phyloP scores from a whole-genome alignment of 2,888 invertebrate genomes.

The Emmelina monodactyla region DNA sequence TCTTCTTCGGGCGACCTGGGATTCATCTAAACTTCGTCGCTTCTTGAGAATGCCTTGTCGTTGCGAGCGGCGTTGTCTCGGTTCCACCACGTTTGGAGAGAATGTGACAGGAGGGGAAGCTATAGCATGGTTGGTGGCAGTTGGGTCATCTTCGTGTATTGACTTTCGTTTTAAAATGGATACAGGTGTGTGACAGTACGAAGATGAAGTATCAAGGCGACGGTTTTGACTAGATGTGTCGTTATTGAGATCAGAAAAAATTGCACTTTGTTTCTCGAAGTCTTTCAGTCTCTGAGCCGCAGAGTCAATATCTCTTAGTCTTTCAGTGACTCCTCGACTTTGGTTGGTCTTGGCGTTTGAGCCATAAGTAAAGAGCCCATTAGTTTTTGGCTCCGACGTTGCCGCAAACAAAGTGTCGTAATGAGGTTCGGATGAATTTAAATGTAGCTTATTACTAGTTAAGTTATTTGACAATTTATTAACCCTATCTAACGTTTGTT shows the following conservation, averaged over 20 bases:
- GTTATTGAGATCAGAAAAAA: constrained; percentile 63
- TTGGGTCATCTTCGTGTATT: constrained; percentile 61
- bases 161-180: constrained; percentile 77
- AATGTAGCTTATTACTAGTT: constrained; percentile 55
- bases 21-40: constrained; percentile 83
- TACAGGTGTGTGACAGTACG: constrained; percentile 57
- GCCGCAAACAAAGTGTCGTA: constrained; percentile 43
- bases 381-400: constrained; percentile 38
- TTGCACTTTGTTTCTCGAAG: constrained; percentile 63
- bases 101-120: constrained; percentile 80
- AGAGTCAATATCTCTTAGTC: constrained; percentile 58
- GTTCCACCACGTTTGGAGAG: constrained; percentile 77
- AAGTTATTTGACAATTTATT: constrained; percentile 68
- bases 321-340: constrained; percentile 51
- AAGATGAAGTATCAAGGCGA: constrained; percentile 45
- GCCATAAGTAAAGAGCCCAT: constrained; percentile 35
- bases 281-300: constrained; percentile 63
- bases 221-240: constrained; percentile 61
- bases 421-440: constrained; percentile 41
- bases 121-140: constrained; percentile 58
- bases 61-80: constrained; percentile 65
- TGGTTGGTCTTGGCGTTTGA: constrained; percentile 38
- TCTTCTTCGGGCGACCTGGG: constrained; percentile 71
- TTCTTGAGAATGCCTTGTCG: constrained; percentile 85
- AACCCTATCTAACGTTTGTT: constrained; percentile 72